Evolutionary conservation across 2,797 vertebrate genomes (phyloP).

Genomic region (Malurus leucopterus): DNA sequence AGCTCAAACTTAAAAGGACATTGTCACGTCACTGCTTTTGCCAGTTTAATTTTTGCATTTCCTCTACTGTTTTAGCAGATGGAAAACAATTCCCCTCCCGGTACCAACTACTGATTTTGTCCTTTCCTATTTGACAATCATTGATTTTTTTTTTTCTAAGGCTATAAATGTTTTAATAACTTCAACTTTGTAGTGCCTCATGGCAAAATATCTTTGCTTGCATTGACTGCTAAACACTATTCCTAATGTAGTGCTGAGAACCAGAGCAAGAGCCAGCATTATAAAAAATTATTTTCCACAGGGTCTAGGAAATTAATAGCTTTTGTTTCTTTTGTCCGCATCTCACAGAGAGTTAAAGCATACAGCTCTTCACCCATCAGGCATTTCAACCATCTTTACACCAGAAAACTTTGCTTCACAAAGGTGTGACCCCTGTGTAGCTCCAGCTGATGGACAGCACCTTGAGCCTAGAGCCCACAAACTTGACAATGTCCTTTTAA

Average conservation of each 20-base stretch:
- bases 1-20: slow-evolving; percentile 25
- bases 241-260: slow-evolving; percentile 25
- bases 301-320: slow-evolving; percentile 2
- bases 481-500: background rate
- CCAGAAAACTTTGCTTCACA: background rate
- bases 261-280: background rate
- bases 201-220: slow-evolving; percentile 52
- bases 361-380: background rate
- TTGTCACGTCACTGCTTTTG: background rate
- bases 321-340: background rate
- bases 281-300: slow-evolving; percentile 18
- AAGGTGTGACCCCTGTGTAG: background rate
- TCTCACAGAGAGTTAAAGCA: background rate
- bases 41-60: slow-evolving; percentile 51
- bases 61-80: slow-evolving; percentile 1
- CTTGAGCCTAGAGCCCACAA: background rate
- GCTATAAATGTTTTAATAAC: slow-evolving; percentile 64
- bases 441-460: background rate
- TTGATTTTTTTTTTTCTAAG: slow-evolving; percentile 28
- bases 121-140: slow-evolving; percentile 49
- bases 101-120: slow-evolving; percentile 32
- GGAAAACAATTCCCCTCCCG: slow-evolving; percentile 34
- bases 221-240: slow-evolving; percentile 26
- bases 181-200: slow-evolving; percentile 48
- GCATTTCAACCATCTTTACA: background rate